phyloP scores from a whole-genome alignment of 2,113 vertebrate genomes.

The Myocastor coypus region DNA sequence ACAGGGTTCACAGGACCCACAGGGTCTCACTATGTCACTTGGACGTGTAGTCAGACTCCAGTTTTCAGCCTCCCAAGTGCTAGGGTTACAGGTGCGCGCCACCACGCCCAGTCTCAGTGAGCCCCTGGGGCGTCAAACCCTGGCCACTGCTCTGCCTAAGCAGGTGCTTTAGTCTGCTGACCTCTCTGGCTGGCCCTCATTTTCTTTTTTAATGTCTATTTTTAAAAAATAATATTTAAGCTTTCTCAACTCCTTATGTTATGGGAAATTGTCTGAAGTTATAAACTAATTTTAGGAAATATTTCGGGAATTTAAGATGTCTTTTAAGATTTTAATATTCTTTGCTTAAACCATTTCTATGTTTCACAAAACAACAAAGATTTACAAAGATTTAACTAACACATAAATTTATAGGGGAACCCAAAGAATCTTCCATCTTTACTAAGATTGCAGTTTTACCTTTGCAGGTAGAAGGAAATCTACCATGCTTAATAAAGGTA shows the following conservation, averaged over 20 bases:
- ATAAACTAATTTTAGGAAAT: constrained; percentile 28
- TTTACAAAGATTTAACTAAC: constrained; percentile 28
- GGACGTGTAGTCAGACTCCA: too few relatives aligned
- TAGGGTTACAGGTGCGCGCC: too few relatives aligned
- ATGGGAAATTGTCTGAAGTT: not conserved
- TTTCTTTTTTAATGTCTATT: not conserved
- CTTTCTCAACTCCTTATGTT: constrained; percentile 6
- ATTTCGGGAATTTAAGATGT: not conserved
- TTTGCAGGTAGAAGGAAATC: not conserved
- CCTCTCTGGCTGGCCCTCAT: not conserved
- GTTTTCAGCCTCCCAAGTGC: too few relatives aligned
- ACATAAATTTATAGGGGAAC: not conserved
- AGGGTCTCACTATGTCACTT: too few relatives aligned
- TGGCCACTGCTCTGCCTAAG: too few relatives aligned
- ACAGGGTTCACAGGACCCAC: too few relatives aligned
- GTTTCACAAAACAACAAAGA: constrained; percentile 52
- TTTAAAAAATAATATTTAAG: constrained; percentile 46
- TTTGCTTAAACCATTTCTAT: constrained; percentile 17
- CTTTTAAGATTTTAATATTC: not conserved
- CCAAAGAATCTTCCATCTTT: not conserved
- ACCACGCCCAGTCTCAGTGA: too few relatives aligned
- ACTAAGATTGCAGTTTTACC: constrained; percentile 16
- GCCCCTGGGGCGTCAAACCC: too few relatives aligned
- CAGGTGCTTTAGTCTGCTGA: too few relatives aligned
- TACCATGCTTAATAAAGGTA: not conserved